Evolutionary conservation across 2,888 invertebrate species (phyloP).

Genomic region (Heteromyza rotundicornis): DNA sequence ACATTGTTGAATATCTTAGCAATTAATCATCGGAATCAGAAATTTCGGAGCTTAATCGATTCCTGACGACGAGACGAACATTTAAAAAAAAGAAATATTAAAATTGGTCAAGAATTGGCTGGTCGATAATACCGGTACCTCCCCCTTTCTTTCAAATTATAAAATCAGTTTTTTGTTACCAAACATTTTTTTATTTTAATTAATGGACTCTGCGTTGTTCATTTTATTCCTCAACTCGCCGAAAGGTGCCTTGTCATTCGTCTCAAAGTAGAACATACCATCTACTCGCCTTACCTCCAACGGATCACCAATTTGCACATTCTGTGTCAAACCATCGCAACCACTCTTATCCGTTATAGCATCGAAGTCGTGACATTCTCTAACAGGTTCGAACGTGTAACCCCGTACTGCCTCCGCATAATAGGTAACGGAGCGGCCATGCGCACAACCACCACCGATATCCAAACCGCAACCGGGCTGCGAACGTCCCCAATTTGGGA

Average conservation of each 20-base stretch:
- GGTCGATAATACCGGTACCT: too few relatives aligned
- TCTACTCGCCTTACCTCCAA: slow-evolving; percentile 17
- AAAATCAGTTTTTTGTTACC: too few relatives aligned
- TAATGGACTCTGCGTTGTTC: too few relatives aligned
- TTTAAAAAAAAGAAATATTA: too few relatives aligned
- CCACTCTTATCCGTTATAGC: slow-evolving; percentile 22
- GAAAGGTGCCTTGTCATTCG: slow-evolving; percentile 15
- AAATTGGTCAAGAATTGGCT: too few relatives aligned
- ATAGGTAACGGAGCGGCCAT: slow-evolving; percentile 54
- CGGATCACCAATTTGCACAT: slow-evolving; percentile 36
- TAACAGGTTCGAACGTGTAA: slow-evolving; percentile 32
- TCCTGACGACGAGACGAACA: too few relatives aligned
- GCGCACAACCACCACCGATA: slow-evolving; percentile 56
- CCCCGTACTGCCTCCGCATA: slow-evolving; percentile 58
- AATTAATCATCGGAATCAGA: too few relatives aligned
- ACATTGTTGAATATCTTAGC: too few relatives aligned
- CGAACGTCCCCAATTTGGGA: slow-evolving; percentile 65
- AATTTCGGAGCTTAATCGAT: too few relatives aligned
- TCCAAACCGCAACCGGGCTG: slow-evolving; percentile 64
- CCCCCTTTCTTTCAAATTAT: too few relatives aligned
- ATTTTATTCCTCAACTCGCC: too few relatives aligned
- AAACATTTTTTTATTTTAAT: too few relatives aligned
- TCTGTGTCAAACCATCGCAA: slow-evolving; percentile 7
- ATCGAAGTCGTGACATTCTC: slow-evolving; percentile 24
- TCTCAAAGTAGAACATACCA: slow-evolving; percentile 35